Evolutionary conservation across 2,113 vertebrate genomes (phyloP), one percentile per base, ranked within the genome.

Genomic region (Ranitomeya variabilis): DNA sequence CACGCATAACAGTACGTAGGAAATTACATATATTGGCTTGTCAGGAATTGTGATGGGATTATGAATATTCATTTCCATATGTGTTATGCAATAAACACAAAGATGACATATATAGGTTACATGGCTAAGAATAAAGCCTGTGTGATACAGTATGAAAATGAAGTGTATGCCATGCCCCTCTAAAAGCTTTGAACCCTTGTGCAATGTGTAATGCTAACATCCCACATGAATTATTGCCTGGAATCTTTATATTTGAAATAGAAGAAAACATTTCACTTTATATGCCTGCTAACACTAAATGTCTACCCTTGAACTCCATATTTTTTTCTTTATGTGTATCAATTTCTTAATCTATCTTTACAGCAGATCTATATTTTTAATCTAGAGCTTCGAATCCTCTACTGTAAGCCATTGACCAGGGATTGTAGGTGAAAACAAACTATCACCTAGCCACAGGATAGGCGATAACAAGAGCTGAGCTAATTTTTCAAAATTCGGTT

Each of bases 91-190:
- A 81, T 57, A 81, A 60, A 26, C 31, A 12, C 31, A 19, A 60
- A 60, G 9, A 57, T 81, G 79, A 60, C 57, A 60, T 81, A 31
- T 37, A 19, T 60, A 60, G 79, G 79, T 81, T 60, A 37, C 57
- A 60, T 11, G 15, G 79, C 60, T 60, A 11, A 26, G 7, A 55
- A 18, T n/a, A 15, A 8, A 57, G 52, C 52, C 2, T 23, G 19
- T 23, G 54, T 2, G 8, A 79, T 79, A 23, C n/a, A 55, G 13
- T 23, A 55, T 79, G 77, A 4, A 79, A n/a, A n/a, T 52, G 0
- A 55, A 55, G 0, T n/a, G 51, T 7, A 52, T 4, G 2, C 2
- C 13, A 73, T 73, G 15, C 14, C 12, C 26, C 4, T 69, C 13
- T 12, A 69, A 15, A 64, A 64, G 13, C 62, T 64, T 13, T 64